Percentiles rank a stretch among this genome's conserved stretches.
phyloP scores from a whole-genome alignment of 2,888 invertebrate genomes.

The Temnothorax rugatulus region DNA sequence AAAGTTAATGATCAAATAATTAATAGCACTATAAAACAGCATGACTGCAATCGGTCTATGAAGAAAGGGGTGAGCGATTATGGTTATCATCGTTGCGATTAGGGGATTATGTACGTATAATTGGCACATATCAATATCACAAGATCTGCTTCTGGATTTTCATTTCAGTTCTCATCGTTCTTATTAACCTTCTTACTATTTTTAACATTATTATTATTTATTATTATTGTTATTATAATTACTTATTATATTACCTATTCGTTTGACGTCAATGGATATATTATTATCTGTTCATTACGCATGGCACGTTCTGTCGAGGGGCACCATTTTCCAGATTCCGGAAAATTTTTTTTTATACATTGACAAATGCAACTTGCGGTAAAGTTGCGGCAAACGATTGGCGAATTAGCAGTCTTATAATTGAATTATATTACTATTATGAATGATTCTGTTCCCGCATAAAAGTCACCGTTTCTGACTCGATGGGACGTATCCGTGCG shows the following conservation, averaged over 20 bases:
- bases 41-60: conserved; percentile 12
- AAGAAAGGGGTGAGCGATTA: conserved; percentile 24
- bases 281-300: conserved; percentile 70
- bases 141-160: conserved; percentile 8
- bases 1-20: background rate
- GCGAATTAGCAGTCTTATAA: background rate
- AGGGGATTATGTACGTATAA: conserved; percentile 20
- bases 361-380: background rate
- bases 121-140: conserved; percentile 27
- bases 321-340: conserved; percentile 22
- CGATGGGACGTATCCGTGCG: conserved; percentile 63
- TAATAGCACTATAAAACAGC: background rate
- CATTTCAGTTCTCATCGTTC: background rate
- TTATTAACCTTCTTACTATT: conserved; percentile 22
- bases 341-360: background rate
- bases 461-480: background rate
- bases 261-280: conserved; percentile 60
- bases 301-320: conserved; percentile 71
- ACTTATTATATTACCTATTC: conserved; percentile 38
- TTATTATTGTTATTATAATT: conserved; percentile 43
- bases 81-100: conserved; percentile 42
- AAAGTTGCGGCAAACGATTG: background rate
- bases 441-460: background rate
- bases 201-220: conserved; percentile 47
- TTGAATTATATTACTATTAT: background rate